A percentile compares a stretch with the other conserved stretches of the same genome.
phyloP scores from a whole-genome alignment of 2,797 vertebrate genomes.

The Pangasius krempfi region DNA sequence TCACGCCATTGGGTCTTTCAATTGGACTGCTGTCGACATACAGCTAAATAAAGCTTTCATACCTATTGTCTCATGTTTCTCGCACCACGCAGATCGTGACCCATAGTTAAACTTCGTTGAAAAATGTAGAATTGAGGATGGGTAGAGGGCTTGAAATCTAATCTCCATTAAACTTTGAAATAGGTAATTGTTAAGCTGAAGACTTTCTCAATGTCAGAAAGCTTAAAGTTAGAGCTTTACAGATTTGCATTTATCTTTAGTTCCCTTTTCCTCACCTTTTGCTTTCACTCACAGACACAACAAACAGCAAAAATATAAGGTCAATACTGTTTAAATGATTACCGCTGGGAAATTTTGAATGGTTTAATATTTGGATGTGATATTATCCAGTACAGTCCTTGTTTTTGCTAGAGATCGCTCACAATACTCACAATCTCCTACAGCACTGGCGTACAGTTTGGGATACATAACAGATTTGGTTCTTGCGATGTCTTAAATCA shows the following conservation, averaged over 20 bases:
- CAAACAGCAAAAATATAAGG: background rate
- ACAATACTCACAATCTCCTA: too few relatives aligned
- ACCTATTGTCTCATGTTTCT: background rate
- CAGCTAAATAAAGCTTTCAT: background rate
- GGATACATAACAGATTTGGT: background rate
- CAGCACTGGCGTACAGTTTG: background rate
- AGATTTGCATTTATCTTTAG: background rate
- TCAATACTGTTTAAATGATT: background rate
- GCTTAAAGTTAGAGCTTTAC: too few relatives aligned
- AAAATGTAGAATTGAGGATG: background rate
- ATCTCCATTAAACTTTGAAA: too few relatives aligned
- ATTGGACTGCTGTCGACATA: background rate
- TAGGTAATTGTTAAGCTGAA: too few relatives aligned
- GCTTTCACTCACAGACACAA: background rate
- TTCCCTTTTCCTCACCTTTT: background rate
- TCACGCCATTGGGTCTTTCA: background rate
- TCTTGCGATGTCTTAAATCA: background rate
- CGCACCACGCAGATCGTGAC: background rate
- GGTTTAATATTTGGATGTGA: background rate
- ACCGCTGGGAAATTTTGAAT: background rate
- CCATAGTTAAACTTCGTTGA: background rate
- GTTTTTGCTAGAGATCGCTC: background rate
- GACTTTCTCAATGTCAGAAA: too few relatives aligned
- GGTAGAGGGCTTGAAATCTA: background rate
- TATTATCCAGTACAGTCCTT: background rate